These are phyloP conservation scores for Hippopotamus amphibius DNA, from an alignment of 2,113 vertebrate species.

Conservation along the genomic window DNA sequence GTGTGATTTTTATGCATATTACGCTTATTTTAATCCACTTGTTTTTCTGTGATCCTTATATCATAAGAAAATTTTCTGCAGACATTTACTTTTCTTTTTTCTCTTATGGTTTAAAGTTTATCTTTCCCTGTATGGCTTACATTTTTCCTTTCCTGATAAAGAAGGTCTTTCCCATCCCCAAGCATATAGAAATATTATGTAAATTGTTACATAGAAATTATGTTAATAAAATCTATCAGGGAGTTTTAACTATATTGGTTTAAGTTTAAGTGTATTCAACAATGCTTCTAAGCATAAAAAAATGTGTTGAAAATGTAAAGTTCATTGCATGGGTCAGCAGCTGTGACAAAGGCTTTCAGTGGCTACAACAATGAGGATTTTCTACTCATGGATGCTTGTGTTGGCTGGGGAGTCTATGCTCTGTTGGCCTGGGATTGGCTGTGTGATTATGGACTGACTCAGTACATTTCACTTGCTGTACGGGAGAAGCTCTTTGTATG, in stretches of 20 bases:
- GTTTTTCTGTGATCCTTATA: background rate
- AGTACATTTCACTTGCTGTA: background rate
- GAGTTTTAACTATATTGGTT: background rate
- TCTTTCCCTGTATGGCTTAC: background rate
- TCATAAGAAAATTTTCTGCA: background rate
- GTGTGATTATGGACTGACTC: background rate
- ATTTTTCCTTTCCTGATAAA: background rate
- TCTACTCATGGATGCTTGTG: background rate
- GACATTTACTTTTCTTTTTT: background rate
- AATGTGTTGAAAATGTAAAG: background rate
- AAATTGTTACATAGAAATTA: background rate
- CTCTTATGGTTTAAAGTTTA: background rate
- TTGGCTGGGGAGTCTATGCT: background rate
- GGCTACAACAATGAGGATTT: too few species aligned
- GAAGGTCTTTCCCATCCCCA: background rate
- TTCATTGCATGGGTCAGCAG: rapidly evolving
- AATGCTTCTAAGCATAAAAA: background rate
- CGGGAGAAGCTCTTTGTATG: background rate
- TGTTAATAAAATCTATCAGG: background rate
- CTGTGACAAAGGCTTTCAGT: too few species aligned
- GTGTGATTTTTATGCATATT: background rate
- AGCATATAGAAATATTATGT: background rate
- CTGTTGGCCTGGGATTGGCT: background rate
- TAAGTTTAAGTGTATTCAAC: background rate
- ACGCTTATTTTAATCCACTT: background rate